These are phyloP conservation scores for Patella ulyssiponensis DNA, from an alignment of 2,888 invertebrate genomes.

Conservation along the genomic window DNA sequence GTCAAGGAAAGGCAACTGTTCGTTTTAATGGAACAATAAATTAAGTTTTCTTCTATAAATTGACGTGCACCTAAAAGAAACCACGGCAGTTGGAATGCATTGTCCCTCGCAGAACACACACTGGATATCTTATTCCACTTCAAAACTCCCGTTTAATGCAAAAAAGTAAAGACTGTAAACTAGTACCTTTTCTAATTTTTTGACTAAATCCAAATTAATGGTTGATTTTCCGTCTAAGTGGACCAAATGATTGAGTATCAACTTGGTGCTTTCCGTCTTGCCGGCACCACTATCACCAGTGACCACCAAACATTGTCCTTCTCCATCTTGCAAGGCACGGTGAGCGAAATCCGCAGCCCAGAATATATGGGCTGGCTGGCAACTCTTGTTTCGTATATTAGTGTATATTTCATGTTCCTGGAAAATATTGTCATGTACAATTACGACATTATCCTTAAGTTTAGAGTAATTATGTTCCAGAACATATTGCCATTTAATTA, in stretches of 20 bases:
- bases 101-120: too few relatives aligned
- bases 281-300: slow-evolving; percentile 63
- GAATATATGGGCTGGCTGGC: slow-evolving; percentile 53
- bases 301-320: slow-evolving; percentile 56
- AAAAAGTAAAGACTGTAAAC: too few relatives aligned
- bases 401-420: slow-evolving; percentile 47
- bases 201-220: slow-evolving; percentile 40
- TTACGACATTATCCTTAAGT: too few relatives aligned
- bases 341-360: slow-evolving; percentile 55
- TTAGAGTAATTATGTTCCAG: too few relatives aligned
- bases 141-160: too few relatives aligned
- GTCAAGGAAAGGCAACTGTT: too few relatives aligned
- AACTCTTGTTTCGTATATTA: slow-evolving; percentile 33
- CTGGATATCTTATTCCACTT: too few relatives aligned
- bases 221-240: slow-evolving; percentile 6
- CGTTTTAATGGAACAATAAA: too few relatives aligned
- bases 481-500: too few relatives aligned
- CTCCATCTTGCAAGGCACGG: slow-evolving; percentile 33
- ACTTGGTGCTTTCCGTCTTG: slow-evolving; percentile 61
- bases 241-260: slow-evolving; percentile 57
- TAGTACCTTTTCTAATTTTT: slow-evolving; percentile 50
- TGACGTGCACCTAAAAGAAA: too few relatives aligned
- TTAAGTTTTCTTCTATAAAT: too few relatives aligned
- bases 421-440: background rate
- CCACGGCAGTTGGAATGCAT: too few relatives aligned